Evolutionary conservation across 2,888 invertebrate genomes (phyloP).

Genomic region (Anoncus sp.): DNA sequence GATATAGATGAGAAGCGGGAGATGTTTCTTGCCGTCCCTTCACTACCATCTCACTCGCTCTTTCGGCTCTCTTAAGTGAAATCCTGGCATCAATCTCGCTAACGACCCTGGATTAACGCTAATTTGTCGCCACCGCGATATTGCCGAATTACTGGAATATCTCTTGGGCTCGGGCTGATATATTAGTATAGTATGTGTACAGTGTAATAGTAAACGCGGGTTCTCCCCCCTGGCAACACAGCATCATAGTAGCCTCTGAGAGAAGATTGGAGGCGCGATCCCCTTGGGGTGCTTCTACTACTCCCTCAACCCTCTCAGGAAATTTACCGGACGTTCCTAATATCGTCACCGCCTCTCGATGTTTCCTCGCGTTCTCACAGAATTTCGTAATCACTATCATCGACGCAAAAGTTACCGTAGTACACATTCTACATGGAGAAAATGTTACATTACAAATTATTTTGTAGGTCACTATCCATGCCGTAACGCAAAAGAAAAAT

Average conservation of each 20-base stretch:
- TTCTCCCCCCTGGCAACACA: conserved; percentile 21
- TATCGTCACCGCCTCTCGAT: conserved; percentile 39
- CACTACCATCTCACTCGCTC: conserved; percentile 53
- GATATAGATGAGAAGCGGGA: conserved; percentile 46
- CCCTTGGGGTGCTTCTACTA: conserved; percentile 40
- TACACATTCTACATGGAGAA: no score
- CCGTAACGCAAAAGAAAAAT: no score
- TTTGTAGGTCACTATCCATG: no score
- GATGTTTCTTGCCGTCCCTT: conserved; percentile 50
- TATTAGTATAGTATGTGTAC: conserved; percentile 18
- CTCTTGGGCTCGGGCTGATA: conserved; percentile 59
- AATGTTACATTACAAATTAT: no score
- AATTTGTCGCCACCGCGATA: conserved; percentile 81
- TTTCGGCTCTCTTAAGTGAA: conserved; percentile 77
- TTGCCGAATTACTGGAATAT: conserved; percentile 80
- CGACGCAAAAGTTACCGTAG: not conserved
- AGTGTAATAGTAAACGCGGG: conserved; percentile 21
- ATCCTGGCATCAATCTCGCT: conserved; percentile 81
- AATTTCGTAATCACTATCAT: conserved; percentile 27
- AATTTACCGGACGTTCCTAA: conserved; percentile 60
- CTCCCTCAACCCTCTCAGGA: conserved; percentile 40
- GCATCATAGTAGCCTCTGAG: conserved; percentile 18
- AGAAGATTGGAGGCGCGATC: conserved; percentile 62
- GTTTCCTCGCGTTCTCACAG: conserved; percentile 4
- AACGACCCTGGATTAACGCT: conserved; percentile 81